Evolutionary conservation across 2,888 invertebrate genomes (phyloP).

Genomic region (Plebejus anna): DNA sequence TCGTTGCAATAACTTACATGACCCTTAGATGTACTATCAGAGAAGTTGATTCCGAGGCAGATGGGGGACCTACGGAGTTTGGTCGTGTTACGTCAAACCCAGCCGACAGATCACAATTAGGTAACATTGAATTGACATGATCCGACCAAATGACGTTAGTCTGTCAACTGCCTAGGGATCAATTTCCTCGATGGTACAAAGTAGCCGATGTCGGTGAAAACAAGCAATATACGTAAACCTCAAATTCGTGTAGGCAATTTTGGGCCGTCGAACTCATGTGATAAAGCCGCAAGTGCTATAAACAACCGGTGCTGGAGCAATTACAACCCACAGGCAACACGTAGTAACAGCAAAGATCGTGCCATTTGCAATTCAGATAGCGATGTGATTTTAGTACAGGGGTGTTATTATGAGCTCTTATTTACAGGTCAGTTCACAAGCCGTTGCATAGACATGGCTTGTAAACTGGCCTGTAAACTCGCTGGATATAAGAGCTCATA

Average conservation of each 20-base stretch:
- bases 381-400: not conserved
- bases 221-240: not conserved
- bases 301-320: conserved; percentile 4
- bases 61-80: too few relatives aligned
- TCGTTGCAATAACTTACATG: not conserved
- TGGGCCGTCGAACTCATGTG: not conserved
- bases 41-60: too few relatives aligned
- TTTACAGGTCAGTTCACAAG: too few relatives aligned
- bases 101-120: too few relatives aligned
- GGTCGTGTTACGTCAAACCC: too few relatives aligned
- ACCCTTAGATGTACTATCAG: not conserved
- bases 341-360: not conserved
- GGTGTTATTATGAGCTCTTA: too few relatives aligned
- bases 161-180: too few relatives aligned
- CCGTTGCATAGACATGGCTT: too few relatives aligned
- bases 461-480: too few relatives aligned
- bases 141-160: too few relatives aligned
- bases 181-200: not conserved
- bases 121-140: too few relatives aligned
- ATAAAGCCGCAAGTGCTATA: conserved; percentile 18
- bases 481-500: too few relatives aligned
- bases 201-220: not conserved
- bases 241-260: not conserved
- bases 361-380: conserved; percentile 9
- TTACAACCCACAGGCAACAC: not conserved